phyloP scores from a whole-genome alignment of 2,888 invertebrate species.

The Erpobdella octoculata region DNA sequence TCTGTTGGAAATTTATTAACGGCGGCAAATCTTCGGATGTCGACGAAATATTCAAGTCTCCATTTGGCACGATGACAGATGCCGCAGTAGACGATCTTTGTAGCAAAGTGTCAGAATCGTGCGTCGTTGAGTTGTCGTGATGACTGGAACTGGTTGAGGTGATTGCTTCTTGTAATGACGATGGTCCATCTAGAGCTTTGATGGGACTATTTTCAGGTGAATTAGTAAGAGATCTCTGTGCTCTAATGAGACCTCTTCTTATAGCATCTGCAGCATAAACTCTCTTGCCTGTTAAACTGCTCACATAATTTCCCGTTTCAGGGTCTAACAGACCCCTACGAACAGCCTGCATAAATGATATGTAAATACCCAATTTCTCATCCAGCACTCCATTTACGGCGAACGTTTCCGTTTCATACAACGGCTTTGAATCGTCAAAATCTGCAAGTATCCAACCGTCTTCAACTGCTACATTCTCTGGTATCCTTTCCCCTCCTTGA shows the following conservation, averaged over 20 bases:
- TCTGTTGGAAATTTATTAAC: too few species aligned
- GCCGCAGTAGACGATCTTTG: too few species aligned
- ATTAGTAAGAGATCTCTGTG: constrained; percentile 7
- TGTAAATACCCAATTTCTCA: background rate
- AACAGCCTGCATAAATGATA: constrained; percentile 33
- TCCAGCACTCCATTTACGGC: constrained; percentile 39
- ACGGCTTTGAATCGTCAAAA: constrained; percentile 31
- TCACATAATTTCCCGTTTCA: constrained; percentile 37
- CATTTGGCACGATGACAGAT: too few species aligned
- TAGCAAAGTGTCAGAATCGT: too few species aligned
- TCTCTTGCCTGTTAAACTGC: constrained; percentile 36
- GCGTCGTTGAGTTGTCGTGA: too few species aligned
- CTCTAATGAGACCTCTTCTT: constrained; percentile 37
- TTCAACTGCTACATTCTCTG: constrained; percentile 34
- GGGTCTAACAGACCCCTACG: constrained; percentile 38
- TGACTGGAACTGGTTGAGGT: too few species aligned
- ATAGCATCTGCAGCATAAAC: constrained; percentile 38
- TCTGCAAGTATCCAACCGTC: constrained; percentile 37
- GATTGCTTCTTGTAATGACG: too few species aligned
- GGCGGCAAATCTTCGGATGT: too few species aligned
- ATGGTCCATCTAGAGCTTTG: too few species aligned
- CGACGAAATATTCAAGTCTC: too few species aligned
- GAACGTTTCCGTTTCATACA: constrained; percentile 37
- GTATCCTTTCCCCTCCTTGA: constrained; percentile 27
- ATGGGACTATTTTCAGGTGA: background rate